Evolutionary conservation across 2,888 invertebrate species (phyloP), one percentile per base, ranked within the genome.

Genomic region (Conus canariensis): DNA sequence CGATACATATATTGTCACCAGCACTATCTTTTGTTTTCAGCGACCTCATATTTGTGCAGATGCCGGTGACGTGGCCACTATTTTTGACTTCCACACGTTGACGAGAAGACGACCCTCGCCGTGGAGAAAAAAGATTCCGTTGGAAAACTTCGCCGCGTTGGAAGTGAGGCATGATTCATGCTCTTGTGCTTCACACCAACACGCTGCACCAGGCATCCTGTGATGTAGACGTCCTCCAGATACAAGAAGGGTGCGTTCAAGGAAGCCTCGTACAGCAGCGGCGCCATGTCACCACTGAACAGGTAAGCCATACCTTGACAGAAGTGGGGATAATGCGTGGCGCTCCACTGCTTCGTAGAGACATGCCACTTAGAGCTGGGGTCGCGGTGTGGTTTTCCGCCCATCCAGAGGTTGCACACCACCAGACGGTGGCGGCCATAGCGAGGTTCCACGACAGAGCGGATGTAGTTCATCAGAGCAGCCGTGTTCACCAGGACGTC

Each of bases 151-250:
- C 14, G 94, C 93, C 88, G 94, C 90, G 85, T 95, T 94, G 9
- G 96, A 92, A 59, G 94, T 92, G 92, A 96, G 67, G 94, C 94
- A 10, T 93, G 91, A 93, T 96, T 96, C 85, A 95, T 93, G 56
- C 94, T 93, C 87, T 92, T 92, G 85, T 95, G 95, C 77, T 93
- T 92, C 14, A 95, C 91, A 10, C 93, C 93, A 19, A 95, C 90
- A 45, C 93, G 93, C 83, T 94, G 92, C 0, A 95, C 95, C n/a
- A 98, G 96, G 87, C 98, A 97, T 1, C 99, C 99, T 0, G 98
- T 99, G 0, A 99, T 96, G 95, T 97, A 98, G 85, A 98, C 97
- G 95, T 99, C 99, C 95, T 99, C 99, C 91, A 99, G 98, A 98
- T 98, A 99, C 96, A 99, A 98, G 94, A 97, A 98, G 30, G 97